A percentile compares a stretch with the other conserved stretches of the same genome.
Conservation (phyloP, 2,888 invertebrate genomes). For the Drosophila antonietae region DNA sequence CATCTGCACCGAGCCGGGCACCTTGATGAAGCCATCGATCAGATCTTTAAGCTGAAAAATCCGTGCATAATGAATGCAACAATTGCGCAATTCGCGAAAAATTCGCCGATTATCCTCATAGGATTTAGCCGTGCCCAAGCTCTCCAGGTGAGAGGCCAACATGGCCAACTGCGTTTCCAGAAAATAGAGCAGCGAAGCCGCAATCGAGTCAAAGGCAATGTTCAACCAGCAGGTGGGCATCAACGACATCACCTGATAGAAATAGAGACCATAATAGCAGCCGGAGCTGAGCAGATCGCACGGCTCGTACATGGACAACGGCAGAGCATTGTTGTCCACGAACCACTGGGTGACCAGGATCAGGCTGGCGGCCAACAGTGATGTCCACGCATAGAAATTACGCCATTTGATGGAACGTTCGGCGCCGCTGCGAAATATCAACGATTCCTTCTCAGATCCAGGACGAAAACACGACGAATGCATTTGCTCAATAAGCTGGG, state of each 20-base stretch:
- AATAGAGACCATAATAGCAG: conserved; percentile 56
- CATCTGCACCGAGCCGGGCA: conserved; percentile 74
- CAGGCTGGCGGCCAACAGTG: conserved; percentile 46
- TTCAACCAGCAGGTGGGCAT: conserved; percentile 66
- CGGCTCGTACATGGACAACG: conserved; percentile 65
- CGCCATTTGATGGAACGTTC: conserved; percentile 42
- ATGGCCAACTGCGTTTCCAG: conserved; percentile 68
- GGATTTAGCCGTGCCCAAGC: conserved; percentile 42
- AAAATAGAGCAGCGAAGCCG: conserved; percentile 56
- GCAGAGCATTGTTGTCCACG: conserved; percentile 47
- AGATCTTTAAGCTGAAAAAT: conserved; percentile 55
- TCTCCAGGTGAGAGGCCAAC: conserved; percentile 63
- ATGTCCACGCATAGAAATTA: conserved; percentile 51
- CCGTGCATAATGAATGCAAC: conserved; percentile 58
- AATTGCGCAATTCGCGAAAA: conserved; percentile 56
- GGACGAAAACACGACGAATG: conserved; percentile 39
- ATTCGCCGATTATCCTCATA: conserved; percentile 28
- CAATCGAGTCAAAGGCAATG: conserved; percentile 73
- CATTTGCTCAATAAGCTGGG: conserved; percentile 46
- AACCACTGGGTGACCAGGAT: conserved; percentile 57
- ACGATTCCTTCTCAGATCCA: conserved; percentile 28
- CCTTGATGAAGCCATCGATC: conserved; percentile 63
- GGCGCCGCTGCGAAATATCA: conserved; percentile 25
- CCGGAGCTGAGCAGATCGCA: conserved; percentile 40
- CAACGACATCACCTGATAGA: conserved; percentile 58